phyloP scores from a whole-genome alignment of 2,888 invertebrate genomes.

The Eristalis tenax region DNA sequence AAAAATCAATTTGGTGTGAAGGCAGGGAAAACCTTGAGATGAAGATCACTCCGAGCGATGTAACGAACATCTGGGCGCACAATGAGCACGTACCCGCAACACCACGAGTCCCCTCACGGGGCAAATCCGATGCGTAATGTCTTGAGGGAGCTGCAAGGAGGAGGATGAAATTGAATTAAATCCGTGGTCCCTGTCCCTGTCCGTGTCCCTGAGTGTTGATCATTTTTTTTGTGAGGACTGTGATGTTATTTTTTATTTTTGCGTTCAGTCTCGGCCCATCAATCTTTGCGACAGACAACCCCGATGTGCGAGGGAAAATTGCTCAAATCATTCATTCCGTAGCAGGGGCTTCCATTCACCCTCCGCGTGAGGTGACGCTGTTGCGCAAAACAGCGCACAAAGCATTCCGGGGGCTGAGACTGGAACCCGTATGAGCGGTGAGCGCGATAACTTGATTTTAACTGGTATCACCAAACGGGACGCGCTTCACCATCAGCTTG shows the following conservation, averaged over 20 bases:
- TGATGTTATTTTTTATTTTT: conserved; percentile 26
- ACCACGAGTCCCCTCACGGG: conserved; percentile 47
- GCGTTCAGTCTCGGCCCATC: conserved; percentile 24
- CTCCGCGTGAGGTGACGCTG: conserved; percentile 26
- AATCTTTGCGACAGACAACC: conserved; percentile 66
- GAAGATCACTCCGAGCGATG: conserved; percentile 61
- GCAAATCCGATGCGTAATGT: conserved; percentile 54
- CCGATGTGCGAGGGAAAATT: conserved; percentile 31
- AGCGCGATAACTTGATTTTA: conserved; percentile 60
- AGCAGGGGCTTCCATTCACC: conserved; percentile 34
- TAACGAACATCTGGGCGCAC: conserved; percentile 68
- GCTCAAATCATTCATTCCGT: conserved; percentile 2
- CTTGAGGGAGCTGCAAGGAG: conserved; percentile 56
- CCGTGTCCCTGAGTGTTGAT: conserved; percentile 34
- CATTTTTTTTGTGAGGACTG: conserved; percentile 62
- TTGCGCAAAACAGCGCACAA: conserved; percentile 25
- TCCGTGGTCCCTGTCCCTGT: conserved; percentile 30
- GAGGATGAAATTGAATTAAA: conserved; percentile 59
- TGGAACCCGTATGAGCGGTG: conserved; percentile 5
- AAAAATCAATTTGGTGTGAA: conserved; percentile 70
- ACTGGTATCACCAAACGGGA: conserved; percentile 56
- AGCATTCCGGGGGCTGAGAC: conserved; percentile 22
- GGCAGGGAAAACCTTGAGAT: conserved; percentile 54
- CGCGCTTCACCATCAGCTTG: conserved; percentile 38
- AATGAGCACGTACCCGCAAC: conserved; percentile 66